Percentiles rank a stretch among this genome's conserved stretches.
These are phyloP conservation scores for Chydorus sphaericus DNA, from an alignment of 2,888 invertebrate species.

Conservation along the genomic window DNA sequence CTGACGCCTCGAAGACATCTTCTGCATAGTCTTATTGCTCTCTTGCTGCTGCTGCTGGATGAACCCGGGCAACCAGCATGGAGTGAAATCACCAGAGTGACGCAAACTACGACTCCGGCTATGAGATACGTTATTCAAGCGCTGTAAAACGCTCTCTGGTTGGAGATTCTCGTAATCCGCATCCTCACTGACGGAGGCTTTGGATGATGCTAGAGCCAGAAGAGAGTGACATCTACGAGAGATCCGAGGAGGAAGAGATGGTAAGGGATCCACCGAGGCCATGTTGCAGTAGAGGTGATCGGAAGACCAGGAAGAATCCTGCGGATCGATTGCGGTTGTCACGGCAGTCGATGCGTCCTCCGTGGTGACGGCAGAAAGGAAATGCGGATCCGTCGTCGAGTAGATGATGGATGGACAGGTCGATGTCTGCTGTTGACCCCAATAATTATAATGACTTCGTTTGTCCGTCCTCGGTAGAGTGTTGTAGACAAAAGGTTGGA, in stretches of 20 bases:
- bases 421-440: neutral
- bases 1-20: neutral
- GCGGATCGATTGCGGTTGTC: neutral
- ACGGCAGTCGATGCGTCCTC: neutral
- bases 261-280: constrained; percentile 7
- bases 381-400: neutral
- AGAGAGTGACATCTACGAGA: constrained; percentile 6
- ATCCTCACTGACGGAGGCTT: neutral
- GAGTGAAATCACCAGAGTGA: constrained; percentile 10
- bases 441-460: neutral
- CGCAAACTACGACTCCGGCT: constrained; percentile 7
- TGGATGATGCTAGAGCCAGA: neutral
- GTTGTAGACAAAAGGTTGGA: constrained; percentile 7
- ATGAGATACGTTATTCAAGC: neutral
- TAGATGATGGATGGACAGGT: neutral
- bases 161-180: constrained; percentile 11
- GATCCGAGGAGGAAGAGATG: constrained; percentile 3
- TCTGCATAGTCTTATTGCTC: neutral
- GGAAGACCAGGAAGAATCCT: constrained; percentile 1
- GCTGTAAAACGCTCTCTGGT: neutral
- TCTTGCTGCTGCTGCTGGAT: neutral
- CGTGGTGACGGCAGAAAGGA: neutral
- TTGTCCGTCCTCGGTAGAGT: constrained; percentile 11
- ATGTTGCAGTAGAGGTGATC: constrained; percentile 11
- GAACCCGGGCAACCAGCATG: neutral